phyloP scores from a whole-genome alignment of 2,888 invertebrate genomes.

The Phyllotreta striolata region DNA sequence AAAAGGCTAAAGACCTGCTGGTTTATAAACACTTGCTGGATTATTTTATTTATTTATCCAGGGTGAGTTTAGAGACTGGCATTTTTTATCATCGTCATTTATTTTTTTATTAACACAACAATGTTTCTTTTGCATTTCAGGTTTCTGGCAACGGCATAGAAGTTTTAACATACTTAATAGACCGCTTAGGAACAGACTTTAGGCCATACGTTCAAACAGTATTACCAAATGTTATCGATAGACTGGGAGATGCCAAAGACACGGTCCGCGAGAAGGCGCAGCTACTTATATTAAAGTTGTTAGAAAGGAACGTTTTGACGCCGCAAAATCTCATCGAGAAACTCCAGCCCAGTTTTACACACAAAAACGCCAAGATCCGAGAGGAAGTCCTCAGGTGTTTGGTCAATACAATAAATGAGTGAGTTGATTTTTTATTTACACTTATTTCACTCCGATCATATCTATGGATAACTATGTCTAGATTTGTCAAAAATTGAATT shows the following conservation, averaged over 20 bases:
- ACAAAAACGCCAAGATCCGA: slow-evolving; percentile 92
- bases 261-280: slow-evolving; percentile 75
- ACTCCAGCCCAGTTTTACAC: slow-evolving; percentile 73
- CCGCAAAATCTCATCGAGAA: slow-evolving; percentile 78
- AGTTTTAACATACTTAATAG: slow-evolving; percentile 83
- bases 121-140: slow-evolving; percentile 63
- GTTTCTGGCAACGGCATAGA: slow-evolving; percentile 93
- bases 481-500: too few relatives aligned
- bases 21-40: slow-evolving; percentile 22
- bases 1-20: slow-evolving; percentile 11
- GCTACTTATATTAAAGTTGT: slow-evolving; percentile 73
- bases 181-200: slow-evolving; percentile 87
- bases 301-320: slow-evolving; percentile 74
- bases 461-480: too few relatives aligned
- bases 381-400: slow-evolving; percentile 88
- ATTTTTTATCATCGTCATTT: not conserved
- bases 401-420: slow-evolving; percentile 84
- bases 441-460: not conserved
- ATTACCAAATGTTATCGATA: slow-evolving; percentile 83
- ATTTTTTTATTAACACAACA: not conserved
- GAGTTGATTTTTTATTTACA: slow-evolving; percentile 56
- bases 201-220: slow-evolving; percentile 85
- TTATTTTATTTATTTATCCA: slow-evolving; percentile 24
- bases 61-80: slow-evolving; percentile 9
- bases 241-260: slow-evolving; percentile 66